phyloP scores from a whole-genome alignment of 1,140 invertebrate genomes.

The Trigoniulus corallinus region DNA sequence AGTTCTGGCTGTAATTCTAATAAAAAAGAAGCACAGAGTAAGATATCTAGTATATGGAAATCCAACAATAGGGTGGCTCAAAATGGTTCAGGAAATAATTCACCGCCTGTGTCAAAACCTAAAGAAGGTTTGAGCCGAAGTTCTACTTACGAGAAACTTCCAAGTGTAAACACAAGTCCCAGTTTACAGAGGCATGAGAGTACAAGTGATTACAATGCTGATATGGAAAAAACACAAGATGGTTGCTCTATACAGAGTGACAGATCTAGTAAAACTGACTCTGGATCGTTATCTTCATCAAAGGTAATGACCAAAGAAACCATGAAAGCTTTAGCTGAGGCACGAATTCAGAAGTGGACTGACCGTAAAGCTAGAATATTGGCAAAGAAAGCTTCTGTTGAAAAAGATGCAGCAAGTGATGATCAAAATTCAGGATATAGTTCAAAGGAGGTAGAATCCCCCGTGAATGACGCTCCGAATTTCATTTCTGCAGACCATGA shows the following conservation, averaged over 20 bases:
- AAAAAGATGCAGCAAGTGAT: background rate
- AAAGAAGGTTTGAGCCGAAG: slow-evolving; percentile 34
- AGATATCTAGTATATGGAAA: slow-evolving; percentile 77
- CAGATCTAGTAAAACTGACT: too few relatives aligned
- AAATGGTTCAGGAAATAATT: slow-evolving; percentile 33
- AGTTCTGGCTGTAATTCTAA: slow-evolving; percentile 23
- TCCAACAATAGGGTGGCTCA: slow-evolving; percentile 50
- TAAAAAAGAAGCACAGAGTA: slow-evolving; percentile 51
- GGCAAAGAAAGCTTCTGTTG: too few relatives aligned
- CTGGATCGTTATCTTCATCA: too few relatives aligned
- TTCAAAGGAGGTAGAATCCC: slow-evolving; percentile 12
- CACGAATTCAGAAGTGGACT: background rate
- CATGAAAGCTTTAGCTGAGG: background rate
- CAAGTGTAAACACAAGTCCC: slow-evolving; percentile 6
- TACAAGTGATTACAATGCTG: too few relatives aligned
- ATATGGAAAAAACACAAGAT: too few relatives aligned
- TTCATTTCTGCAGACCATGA: slow-evolving; percentile 9
- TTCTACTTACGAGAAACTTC: slow-evolving; percentile 42
- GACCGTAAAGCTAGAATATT: background rate
- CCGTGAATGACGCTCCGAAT: slow-evolving; percentile 13
- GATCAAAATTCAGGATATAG: slow-evolving; percentile 2
- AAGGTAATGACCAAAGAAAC: slow-evolving; percentile 8
- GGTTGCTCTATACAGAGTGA: too few relatives aligned
- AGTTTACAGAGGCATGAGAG: slow-evolving; percentile 6
- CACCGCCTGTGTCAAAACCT: background rate